Conservation (phyloP, 2,113 vertebrate genomes). For the Panurus biarmicus region DNA sequence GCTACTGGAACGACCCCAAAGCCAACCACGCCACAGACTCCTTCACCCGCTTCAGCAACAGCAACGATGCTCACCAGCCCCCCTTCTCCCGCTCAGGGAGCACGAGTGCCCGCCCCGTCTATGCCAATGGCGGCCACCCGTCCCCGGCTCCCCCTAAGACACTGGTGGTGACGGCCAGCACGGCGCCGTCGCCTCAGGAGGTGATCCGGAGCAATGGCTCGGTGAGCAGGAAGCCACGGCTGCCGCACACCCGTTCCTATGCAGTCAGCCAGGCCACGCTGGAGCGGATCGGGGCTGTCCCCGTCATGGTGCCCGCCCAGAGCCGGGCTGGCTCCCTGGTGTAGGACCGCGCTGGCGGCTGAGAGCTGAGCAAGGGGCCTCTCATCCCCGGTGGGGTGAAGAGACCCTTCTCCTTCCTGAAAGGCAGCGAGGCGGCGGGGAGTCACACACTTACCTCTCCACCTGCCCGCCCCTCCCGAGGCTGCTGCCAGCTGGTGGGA, state of each 20-base stretch:
- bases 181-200: constrained; percentile 80
- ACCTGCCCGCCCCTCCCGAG: neutral
- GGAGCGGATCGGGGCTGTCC: constrained; percentile 92
- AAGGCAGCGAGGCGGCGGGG: neutral
- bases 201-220: constrained; percentile 85
- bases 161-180: constrained; percentile 92
- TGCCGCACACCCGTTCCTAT: constrained; percentile 83
- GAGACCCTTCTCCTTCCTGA: constrained; percentile 24
- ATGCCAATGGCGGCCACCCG: constrained; percentile 80
- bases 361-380: neutral
- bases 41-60: constrained; percentile 84
- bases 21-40: constrained; percentile 84
- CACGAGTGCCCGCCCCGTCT: constrained; percentile 63
- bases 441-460: neutral
- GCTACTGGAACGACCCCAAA: constrained; percentile 92
- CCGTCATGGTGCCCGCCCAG: constrained; percentile 96
- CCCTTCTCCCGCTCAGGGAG: constrained; percentile 77
- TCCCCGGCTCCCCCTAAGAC: constrained; percentile 87
- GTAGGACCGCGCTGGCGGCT: neutral
- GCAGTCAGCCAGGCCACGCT: constrained; percentile 89
- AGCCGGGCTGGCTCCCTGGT: constrained; percentile 93
- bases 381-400: neutral
- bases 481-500: neutral
- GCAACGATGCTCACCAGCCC: constrained; percentile 82
- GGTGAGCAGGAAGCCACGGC: constrained; percentile 77